Evolutionary conservation across 2,113 vertebrate species (phyloP).

Genomic region (Ophthalmolycus amberensis): DNA sequence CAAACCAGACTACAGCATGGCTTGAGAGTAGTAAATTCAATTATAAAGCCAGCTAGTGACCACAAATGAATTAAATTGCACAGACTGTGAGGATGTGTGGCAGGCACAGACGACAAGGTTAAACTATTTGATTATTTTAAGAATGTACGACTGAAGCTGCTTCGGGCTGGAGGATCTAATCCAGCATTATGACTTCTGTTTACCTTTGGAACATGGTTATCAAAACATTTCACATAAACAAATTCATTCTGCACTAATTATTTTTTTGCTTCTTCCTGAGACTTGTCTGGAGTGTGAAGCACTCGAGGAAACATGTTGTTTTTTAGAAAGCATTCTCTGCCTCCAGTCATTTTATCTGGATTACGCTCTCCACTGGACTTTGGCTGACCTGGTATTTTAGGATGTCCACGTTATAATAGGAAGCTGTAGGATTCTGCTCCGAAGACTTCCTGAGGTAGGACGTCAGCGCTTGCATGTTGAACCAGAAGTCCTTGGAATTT

Average conservation of each 20-base stretch:
- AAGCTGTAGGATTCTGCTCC: conserved; percentile 94
- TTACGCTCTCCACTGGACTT: neutral
- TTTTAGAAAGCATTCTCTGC: conserved; percentile 9
- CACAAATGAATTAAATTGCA: neutral
- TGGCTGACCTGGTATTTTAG: conserved; percentile 95
- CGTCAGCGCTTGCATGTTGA: conserved; percentile 98
- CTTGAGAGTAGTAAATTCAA: neutral
- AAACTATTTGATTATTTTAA: neutral
- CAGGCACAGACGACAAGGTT: neutral
- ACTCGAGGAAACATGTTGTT: neutral
- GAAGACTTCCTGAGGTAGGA: conserved; percentile 96
- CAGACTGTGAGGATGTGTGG: neutral
- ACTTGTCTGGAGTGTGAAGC: neutral
- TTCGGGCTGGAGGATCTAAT: neutral
- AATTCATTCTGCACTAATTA: neutral
- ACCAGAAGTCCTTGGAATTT: conserved; percentile 94
- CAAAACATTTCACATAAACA: neutral
- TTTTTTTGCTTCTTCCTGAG: neutral
- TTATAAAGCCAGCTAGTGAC: neutral
- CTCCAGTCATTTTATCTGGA: conserved; percentile 23
- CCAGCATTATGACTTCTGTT: neutral
- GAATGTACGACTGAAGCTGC: neutral
- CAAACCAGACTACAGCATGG: neutral
- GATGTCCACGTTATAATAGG: conserved; percentile 98
- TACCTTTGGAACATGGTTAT: too few relatives aligned